A percentile compares a stretch with the other conserved stretches of the same genome.
These are phyloP conservation scores for Phaenicophaeus curvirostris DNA, from an alignment of 2,797 vertebrate species.

Conservation along the genomic window DNA sequence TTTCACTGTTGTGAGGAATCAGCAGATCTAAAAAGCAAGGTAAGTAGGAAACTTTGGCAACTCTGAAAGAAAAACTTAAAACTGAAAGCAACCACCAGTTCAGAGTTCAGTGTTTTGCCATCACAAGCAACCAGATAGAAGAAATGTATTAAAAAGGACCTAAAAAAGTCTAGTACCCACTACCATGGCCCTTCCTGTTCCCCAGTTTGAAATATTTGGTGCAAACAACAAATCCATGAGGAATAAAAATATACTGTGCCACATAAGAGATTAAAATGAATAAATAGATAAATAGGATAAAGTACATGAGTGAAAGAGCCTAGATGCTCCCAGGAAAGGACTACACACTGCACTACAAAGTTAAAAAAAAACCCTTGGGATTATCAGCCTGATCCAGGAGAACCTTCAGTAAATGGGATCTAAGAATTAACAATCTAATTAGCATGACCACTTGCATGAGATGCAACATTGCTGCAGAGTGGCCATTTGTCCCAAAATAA, in stretches of 20 bases:
- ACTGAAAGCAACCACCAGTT: background rate
- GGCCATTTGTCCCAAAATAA: background rate
- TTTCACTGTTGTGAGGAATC: background rate
- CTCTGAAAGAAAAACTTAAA: background rate
- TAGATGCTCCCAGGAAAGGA: background rate
- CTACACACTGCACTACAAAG: background rate
- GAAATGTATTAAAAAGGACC: background rate
- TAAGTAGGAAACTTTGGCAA: background rate
- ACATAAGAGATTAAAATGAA: background rate
- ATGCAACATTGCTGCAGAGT: background rate
- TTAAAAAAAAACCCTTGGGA: background rate
- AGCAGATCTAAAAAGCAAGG: background rate
- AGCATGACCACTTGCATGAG: background rate
- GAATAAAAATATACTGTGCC: background rate
- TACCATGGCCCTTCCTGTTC: background rate
- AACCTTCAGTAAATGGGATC: background rate
- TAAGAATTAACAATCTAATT: background rate
- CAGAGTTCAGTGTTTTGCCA: background rate
- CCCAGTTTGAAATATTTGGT: background rate
- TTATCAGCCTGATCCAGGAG: background rate
- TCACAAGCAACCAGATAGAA: background rate
- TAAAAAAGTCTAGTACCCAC: background rate
- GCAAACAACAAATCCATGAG: background rate
- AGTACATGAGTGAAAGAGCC: background rate
- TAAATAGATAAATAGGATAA: background rate